These are phyloP conservation scores for Phyllostomus hastatus DNA, from an alignment of 2,113 vertebrate genomes.

Conservation along the genomic window DNA sequence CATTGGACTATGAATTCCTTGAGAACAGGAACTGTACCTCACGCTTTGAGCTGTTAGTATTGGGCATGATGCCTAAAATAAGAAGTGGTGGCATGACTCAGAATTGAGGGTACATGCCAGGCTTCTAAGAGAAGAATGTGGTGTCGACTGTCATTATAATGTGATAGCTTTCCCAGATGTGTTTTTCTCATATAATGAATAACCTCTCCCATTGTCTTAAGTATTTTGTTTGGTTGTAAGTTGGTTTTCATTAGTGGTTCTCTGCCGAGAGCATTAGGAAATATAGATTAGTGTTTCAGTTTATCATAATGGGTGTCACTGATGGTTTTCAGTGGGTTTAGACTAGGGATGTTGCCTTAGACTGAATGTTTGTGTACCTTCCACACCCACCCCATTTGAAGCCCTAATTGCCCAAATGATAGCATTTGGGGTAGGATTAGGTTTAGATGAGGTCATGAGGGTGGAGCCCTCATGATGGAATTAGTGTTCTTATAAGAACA, in stretches of 20 bases:
- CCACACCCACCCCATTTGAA: not conserved
- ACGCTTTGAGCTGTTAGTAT: not conserved
- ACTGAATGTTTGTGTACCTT: not conserved
- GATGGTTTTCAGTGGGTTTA: not conserved
- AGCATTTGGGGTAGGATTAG: not conserved
- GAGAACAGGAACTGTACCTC: not conserved
- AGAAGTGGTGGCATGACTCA: not conserved
- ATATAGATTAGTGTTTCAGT: not conserved
- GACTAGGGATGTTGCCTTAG: not conserved
- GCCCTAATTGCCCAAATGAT: no score
- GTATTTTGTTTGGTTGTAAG: not conserved
- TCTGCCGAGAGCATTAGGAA: not conserved
- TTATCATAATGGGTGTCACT: not conserved
- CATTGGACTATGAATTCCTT: not conserved
- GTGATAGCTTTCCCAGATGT: not conserved
- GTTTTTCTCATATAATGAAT: not conserved
- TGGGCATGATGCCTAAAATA: not conserved
- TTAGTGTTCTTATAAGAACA: not conserved
- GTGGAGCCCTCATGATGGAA: not conserved
- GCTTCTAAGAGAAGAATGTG: not conserved
- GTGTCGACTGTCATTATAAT: not conserved
- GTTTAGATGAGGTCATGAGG: not conserved
- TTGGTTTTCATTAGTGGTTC: not conserved
- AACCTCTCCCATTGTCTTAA: not conserved
- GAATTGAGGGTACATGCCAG: not conserved